Base-by-base conservation (phyloP, 1,140 invertebrate genomes). In the Pachypsylla venusta region DNA sequence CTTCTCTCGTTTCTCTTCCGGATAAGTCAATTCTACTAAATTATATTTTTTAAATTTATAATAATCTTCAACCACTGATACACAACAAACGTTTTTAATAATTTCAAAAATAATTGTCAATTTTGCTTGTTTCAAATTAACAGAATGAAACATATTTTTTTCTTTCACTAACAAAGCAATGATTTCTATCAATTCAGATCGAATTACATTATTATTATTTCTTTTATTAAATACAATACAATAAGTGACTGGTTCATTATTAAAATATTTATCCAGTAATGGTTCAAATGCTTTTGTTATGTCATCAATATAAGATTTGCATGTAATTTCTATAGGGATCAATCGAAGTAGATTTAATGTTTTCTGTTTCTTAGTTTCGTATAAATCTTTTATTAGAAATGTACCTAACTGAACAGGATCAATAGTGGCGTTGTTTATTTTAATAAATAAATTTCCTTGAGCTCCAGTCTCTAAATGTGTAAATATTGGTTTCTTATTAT, bases 361-460 rank as follows among this genome's bases (percentile, higher is more conserved):
- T 68, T 81, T 83, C 59, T 81, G 79, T 54, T 80, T 71, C 67
- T 82, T 81, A 1, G 79, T 85, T 24, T 73, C 67, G 40, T 74
- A 69, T 56, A 92, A 74, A 69, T 92, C 84, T 64, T 81, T 76
- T 19, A 92, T 72, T 63, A 94, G 89, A 59, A 74, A 72, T 26
- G 77, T 70, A 0, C 79, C 82, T 10, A 93, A 62, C 60, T 80
- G 72, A 60, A 82, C 76, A 24, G 89, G 88, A 74, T 88, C 77
- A 30, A 79, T 73, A 24, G 24, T 54, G 20, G 19, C 62, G 67
- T 74, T 66, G 20, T 79, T 82, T 4, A 82, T 84, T 67, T 79
- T 80, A 58, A 95, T 90, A 69, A 95, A 95, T 57, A 93, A 70
- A 62, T 84, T 79, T 70, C 91, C 91, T 54, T 82, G 85, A 1